Evolutionary conservation across 2,797 vertebrate genomes (phyloP).

Genomic region (Sebastes paucispinis): DNA sequence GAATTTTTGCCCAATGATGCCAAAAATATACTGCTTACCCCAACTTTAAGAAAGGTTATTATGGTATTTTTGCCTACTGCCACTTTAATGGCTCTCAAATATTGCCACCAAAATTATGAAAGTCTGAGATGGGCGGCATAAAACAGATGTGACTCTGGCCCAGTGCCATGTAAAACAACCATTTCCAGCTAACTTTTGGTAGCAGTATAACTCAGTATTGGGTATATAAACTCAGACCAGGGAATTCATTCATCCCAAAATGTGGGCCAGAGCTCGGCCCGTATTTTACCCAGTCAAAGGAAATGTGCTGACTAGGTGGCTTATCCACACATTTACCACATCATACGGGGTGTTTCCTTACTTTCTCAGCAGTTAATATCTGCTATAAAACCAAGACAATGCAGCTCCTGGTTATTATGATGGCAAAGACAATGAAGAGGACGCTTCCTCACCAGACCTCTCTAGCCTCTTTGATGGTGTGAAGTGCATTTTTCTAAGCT

Average conservation of each 20-base stretch:
- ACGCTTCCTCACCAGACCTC: background rate
- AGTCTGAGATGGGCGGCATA: background rate
- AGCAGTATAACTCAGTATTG: background rate
- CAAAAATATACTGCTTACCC: too few relatives aligned
- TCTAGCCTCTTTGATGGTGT: background rate
- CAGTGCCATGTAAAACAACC: background rate
- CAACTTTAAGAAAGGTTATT: too few relatives aligned
- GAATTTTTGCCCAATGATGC: too few relatives aligned
- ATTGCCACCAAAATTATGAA: background rate
- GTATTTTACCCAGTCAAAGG: background rate
- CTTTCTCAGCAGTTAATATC: background rate
- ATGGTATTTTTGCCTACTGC: too few relatives aligned
- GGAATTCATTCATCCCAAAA: background rate
- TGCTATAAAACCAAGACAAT: background rate
- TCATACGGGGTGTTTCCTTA: background rate
- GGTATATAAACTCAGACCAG: background rate
- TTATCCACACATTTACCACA: background rate
- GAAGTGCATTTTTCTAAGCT: background rate
- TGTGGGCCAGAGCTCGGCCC: background rate
- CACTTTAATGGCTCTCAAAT: background rate
- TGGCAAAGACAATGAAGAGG: background rate
- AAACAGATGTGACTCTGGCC: background rate
- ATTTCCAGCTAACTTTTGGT: background rate
- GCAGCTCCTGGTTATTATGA: background rate
- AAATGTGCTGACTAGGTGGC: background rate